phyloP scores from a whole-genome alignment of 2,113 vertebrate genomes.

The Oreotrochilus melanogaster region DNA sequence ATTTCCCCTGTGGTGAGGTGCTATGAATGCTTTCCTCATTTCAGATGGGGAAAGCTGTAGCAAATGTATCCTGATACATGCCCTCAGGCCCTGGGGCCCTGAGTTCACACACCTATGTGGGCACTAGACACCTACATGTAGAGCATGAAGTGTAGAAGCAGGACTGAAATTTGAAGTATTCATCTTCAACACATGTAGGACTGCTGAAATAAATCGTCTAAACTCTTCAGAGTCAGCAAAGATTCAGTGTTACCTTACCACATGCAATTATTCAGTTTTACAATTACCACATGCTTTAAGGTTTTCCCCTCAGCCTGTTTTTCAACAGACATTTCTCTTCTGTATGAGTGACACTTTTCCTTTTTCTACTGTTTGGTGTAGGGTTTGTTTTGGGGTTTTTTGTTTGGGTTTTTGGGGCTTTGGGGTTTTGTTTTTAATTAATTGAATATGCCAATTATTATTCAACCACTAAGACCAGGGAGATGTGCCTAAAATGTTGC shows the following conservation, averaged over 20 bases:
- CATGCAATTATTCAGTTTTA: background rate
- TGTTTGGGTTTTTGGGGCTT: too few species aligned
- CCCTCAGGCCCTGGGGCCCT: background rate
- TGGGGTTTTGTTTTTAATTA: background rate
- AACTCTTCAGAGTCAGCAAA: background rate
- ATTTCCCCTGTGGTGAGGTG: background rate
- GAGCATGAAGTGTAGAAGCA: background rate
- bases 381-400: too few species aligned
- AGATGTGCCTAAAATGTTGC: background rate
- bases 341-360: background rate
- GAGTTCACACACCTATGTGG: background rate
- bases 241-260: background rate
- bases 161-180: background rate
- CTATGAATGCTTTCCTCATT: background rate
- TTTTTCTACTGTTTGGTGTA: background rate
- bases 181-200: background rate
- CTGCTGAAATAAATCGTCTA: background rate
- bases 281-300: background rate
- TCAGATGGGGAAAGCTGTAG: background rate
- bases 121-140: background rate
- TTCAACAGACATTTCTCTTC: background rate
- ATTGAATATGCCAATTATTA: background rate
- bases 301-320: background rate
- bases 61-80: background rate
- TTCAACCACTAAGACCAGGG: background rate